A percentile compares a stretch with the other conserved stretches of the same genome.
Evolutionary conservation across 2,888 invertebrate species (phyloP).

Genomic region (Oxytorus armatus): DNA sequence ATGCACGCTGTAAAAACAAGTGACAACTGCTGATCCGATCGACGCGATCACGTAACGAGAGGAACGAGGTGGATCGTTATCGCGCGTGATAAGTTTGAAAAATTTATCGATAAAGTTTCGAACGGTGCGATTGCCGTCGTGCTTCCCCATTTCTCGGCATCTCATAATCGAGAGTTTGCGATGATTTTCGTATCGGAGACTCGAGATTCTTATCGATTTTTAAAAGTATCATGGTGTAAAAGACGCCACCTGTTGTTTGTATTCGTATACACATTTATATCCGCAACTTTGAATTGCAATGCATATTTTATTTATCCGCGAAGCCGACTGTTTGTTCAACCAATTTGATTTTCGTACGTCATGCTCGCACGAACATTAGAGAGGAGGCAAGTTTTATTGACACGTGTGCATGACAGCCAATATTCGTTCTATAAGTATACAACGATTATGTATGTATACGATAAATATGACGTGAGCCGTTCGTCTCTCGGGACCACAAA

Average conservation of each 20-base stretch:
- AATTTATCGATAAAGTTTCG: conserved; percentile 57
- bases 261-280: not conserved
- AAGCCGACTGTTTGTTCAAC: conserved; percentile 21
- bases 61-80: conserved; percentile 52
- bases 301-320: conserved; percentile 15
- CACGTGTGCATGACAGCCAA: conserved; percentile 41
- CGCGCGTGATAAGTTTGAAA: conserved; percentile 41
- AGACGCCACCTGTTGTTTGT: conserved; percentile 32
- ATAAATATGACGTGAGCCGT: conserved; percentile 14
- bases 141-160: conserved; percentile 14
- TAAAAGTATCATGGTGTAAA: conserved; percentile 11
- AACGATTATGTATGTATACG: conserved; percentile 34
- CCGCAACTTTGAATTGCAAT: conserved; percentile 8
- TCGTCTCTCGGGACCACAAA: not conserved
- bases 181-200: conserved; percentile 43
- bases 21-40: conserved; percentile 30
- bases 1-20: conserved; percentile 16
- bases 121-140: conserved; percentile 9
- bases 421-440: conserved; percentile 21
- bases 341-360: conserved; percentile 35
- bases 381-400: conserved; percentile 25
- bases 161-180: conserved; percentile 4
- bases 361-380: conserved; percentile 38
- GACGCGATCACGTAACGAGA: conserved; percentile 43
- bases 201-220: conserved; percentile 42